phyloP scores from a whole-genome alignment of 1,140 invertebrate species.

The Helicorthomorpha holstii region DNA sequence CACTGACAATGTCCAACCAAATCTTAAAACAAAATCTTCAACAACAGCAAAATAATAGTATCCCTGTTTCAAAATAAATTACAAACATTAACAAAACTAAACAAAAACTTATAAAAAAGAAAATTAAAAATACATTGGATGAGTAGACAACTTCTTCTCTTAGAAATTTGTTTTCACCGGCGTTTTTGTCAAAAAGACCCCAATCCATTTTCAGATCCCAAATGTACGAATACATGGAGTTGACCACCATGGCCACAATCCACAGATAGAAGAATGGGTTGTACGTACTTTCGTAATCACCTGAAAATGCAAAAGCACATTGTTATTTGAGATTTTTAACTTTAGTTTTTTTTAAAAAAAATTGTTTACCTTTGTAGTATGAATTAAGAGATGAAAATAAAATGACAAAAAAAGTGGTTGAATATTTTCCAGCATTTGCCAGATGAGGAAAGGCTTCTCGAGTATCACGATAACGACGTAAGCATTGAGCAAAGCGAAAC shows the following conservation, averaged over 20 bases:
- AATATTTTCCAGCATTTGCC: slow-evolving; percentile 96
- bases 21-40: slow-evolving; percentile 84
- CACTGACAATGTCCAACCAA: slow-evolving; percentile 78
- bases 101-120: no score
- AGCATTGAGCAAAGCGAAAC: slow-evolving; percentile 94
- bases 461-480: slow-evolving; percentile 65
- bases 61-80: slow-evolving; percentile 15
- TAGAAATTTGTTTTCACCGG: slow-evolving; percentile 61
- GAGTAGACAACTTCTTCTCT: slow-evolving; percentile 55
- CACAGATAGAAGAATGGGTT: slow-evolving; percentile 69
- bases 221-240: slow-evolving; percentile 66
- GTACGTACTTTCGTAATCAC: slow-evolving; percentile 12
- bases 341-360: no score
- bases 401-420: slow-evolving; percentile 90
- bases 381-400: slow-evolving; percentile 61
- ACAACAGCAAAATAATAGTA: slow-evolving; percentile 97
- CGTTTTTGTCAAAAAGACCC: slow-evolving; percentile 80
- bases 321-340: no score
- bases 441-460: slow-evolving; percentile 35
- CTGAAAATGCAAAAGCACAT: no score
- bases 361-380: slow-evolving; percentile 39
- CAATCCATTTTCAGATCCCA: slow-evolving; percentile 99
- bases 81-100: neutral
- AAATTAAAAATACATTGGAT: no score
- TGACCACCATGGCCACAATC: slow-evolving; percentile 53